Evolutionary conservation across 2,797 vertebrate species (phyloP).

Genomic region (Acipenser transmontanus): DNA sequence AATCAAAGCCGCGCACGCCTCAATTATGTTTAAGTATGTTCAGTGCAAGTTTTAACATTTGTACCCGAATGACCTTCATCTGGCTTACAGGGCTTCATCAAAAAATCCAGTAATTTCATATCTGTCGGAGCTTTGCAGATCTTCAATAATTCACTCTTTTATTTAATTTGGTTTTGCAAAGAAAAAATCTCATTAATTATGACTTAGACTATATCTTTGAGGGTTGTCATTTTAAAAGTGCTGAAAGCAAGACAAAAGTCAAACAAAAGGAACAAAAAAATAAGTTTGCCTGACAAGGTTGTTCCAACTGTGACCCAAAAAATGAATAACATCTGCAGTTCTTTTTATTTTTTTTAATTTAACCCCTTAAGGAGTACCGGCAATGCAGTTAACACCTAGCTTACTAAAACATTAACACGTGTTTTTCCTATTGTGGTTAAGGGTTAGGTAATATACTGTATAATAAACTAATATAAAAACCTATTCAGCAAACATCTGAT

Average conservation of each 20-base stretch:
- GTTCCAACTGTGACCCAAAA: neutral
- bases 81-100: neutral
- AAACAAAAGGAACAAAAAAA: neutral
- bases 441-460: no score
- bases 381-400: no score
- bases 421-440: no score
- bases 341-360: neutral
- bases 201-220: neutral
- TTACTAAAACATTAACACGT: no score
- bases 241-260: neutral
- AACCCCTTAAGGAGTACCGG: no score
- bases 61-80: neutral
- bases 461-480: no score
- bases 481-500: no score
- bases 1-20: no score
- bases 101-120: neutral
- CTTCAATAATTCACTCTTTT: neutral
- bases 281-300: neutral
- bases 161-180: neutral
- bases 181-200: neutral
- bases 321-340: neutral
- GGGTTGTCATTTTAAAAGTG: neutral
- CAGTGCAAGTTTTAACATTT: neutral
- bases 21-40: no score
- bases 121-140: neutral